Percentiles rank a stretch among this genome's conserved stretches.
phyloP scores from a whole-genome alignment of 2,113 vertebrate species.

The Leucopternis melanops region DNA sequence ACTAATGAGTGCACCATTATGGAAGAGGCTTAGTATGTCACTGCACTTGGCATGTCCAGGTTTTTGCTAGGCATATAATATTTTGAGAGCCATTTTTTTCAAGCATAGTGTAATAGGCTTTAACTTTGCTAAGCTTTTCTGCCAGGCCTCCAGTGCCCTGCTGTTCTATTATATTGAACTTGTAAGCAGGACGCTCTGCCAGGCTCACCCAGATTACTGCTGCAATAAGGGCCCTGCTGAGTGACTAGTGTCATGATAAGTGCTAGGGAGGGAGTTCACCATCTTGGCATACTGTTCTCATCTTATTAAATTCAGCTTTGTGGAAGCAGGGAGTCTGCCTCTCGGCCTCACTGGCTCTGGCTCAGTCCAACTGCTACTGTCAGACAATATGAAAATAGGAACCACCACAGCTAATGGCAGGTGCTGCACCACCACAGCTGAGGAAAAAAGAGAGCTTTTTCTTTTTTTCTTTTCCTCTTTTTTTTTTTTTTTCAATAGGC shows the following conservation, averaged over 20 bases:
- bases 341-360: constrained; percentile 81
- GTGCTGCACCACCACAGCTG: constrained; percentile 70
- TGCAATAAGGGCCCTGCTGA: constrained; percentile 92
- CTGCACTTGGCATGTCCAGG: constrained; percentile 81
- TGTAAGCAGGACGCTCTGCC: constrained; percentile 85
- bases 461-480: neutral
- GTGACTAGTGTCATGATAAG: constrained; percentile 87
- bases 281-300: constrained; percentile 91
- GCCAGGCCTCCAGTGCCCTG: constrained; percentile 89
- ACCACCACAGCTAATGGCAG: constrained; percentile 86
- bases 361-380: constrained; percentile 85
- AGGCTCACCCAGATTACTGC: constrained; percentile 90
- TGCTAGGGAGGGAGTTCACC: constrained; percentile 83
- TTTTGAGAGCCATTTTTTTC: constrained; percentile 78
- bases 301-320: constrained; percentile 95
- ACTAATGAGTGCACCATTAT: constrained; percentile 62
- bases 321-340: constrained; percentile 80
- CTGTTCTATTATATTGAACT: constrained; percentile 96
- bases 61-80: constrained; percentile 70
- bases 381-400: constrained; percentile 87
- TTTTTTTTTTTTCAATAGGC: neutral
- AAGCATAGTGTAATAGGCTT: constrained; percentile 91
- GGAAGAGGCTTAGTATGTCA: constrained; percentile 62
- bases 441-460: constrained; percentile 22
- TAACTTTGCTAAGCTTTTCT: constrained; percentile 98